Conservation (phyloP, 1,140 invertebrate species). For the Pseudomyrmex cubaensis region DNA sequence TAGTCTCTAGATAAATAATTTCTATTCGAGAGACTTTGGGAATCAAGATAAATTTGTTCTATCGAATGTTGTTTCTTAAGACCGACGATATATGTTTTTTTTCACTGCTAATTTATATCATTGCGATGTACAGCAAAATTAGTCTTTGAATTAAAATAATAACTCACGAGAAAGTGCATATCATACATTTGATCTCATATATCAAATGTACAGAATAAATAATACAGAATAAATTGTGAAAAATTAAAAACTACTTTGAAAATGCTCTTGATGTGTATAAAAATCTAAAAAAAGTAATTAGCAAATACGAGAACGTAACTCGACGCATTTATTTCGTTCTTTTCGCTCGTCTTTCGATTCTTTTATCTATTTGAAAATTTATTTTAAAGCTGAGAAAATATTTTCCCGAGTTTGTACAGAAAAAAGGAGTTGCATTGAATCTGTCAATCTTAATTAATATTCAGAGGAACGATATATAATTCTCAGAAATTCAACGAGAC, state of each 20-base stretch:
- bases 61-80: constrained; percentile 30
- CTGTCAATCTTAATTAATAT: constrained; percentile 35
- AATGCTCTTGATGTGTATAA: neutral
- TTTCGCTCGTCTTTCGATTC: no score
- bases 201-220: no score
- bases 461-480: constrained; percentile 16
- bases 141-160: constrained; percentile 50
- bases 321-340: neutral
- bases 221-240: constrained; percentile 7
- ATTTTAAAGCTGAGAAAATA: constrained; percentile 8
- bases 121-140: constrained; percentile 35
- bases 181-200: constrained; percentile 27
- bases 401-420: neutral
- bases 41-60: neutral
- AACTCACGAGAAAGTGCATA: constrained; percentile 27
- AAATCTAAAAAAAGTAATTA: constrained; percentile 15
- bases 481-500: constrained; percentile 32
- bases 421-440: neutral
- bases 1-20: no score
- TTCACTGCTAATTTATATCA: constrained; percentile 39
- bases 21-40: no score
- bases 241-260: constrained; percentile 40
- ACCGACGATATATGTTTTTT: constrained; percentile 27
- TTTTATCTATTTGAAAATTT: constrained; percentile 3
- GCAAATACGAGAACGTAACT: neutral